These are phyloP conservation scores for Archaeoteleia sp. DNA, from an alignment of 2,888 invertebrate species.

Conservation along the genomic window DNA sequence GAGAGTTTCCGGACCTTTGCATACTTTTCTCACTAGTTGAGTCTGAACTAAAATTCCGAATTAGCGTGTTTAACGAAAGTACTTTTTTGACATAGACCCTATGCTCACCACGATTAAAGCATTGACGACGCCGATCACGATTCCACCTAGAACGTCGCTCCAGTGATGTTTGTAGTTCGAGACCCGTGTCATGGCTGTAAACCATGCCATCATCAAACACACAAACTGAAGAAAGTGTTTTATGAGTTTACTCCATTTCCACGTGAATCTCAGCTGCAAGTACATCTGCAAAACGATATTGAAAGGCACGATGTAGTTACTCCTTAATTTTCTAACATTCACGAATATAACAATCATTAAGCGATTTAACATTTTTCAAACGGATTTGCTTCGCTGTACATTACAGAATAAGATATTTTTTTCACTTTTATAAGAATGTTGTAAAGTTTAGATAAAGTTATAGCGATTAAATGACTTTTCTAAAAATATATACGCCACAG, in stretches of 20 bases:
- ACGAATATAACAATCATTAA: too few species aligned
- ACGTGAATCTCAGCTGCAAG: conserved; percentile 88
- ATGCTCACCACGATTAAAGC: conserved; percentile 84
- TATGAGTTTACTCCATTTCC: conserved; percentile 87
- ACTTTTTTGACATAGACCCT: conserved; percentile 4
- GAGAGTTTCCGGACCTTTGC: too few species aligned
- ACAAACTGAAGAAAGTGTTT: conserved; percentile 90
- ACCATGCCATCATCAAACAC: conserved; percentile 87
- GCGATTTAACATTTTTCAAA: too few species aligned
- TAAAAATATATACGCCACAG: too few species aligned
- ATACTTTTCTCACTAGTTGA: too few species aligned
- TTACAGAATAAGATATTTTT: too few species aligned
- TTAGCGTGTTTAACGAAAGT: neutral
- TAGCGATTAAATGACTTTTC: too few species aligned
- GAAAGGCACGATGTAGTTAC: neutral
- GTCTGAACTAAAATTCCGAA: neutral
- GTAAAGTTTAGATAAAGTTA: too few species aligned
- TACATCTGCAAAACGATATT: conserved; percentile 82
- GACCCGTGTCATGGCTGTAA: conserved; percentile 91
- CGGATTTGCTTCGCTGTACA: too few species aligned
- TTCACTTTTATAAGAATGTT: too few species aligned
- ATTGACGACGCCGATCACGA: conserved; percentile 80
- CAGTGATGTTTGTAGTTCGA: conserved; percentile 99
- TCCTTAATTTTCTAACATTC: too few species aligned
- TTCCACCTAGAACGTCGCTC: conserved; percentile 95